Conservation (phyloP, 2,113 vertebrate species). For the Neolamprologus longior region DNA sequence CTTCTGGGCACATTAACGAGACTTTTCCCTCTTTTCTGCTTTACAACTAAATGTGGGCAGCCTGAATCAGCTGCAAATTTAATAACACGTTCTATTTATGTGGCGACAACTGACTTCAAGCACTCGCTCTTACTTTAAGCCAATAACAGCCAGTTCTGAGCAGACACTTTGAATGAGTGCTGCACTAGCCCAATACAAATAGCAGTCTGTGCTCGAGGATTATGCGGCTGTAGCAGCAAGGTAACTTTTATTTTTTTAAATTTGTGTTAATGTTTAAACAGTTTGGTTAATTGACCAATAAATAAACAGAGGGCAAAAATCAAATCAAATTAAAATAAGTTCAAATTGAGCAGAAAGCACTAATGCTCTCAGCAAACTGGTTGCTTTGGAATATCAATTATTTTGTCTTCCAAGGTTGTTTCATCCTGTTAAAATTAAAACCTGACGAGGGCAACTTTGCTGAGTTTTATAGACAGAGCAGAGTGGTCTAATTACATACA, state of each 20-base stretch:
- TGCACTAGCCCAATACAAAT: neutral
- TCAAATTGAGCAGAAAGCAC: neutral
- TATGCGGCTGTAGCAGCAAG: neutral
- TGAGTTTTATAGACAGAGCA: neutral
- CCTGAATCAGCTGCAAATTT: neutral
- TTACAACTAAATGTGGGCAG: neutral
- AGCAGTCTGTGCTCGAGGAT: neutral
- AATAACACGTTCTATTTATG: neutral
- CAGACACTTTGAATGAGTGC: neutral
- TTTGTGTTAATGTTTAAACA: neutral
- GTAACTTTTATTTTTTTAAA: neutral
- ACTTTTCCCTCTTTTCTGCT: neutral
- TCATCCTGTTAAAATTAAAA: neutral
- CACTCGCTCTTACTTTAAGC: neutral
- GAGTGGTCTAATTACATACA: neutral
- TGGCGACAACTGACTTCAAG: neutral
- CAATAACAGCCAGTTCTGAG: neutral
- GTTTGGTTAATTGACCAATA: neutral
- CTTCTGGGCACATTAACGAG: neutral
- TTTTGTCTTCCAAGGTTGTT: neutral
- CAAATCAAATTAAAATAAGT: neutral
- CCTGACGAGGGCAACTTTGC: neutral
- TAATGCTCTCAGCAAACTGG: neutral
- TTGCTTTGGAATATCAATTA: neutral
- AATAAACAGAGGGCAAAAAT: neutral